Conservation (phyloP, 2,113 vertebrate species). For the Engraulis encrasicolus region DNA sequence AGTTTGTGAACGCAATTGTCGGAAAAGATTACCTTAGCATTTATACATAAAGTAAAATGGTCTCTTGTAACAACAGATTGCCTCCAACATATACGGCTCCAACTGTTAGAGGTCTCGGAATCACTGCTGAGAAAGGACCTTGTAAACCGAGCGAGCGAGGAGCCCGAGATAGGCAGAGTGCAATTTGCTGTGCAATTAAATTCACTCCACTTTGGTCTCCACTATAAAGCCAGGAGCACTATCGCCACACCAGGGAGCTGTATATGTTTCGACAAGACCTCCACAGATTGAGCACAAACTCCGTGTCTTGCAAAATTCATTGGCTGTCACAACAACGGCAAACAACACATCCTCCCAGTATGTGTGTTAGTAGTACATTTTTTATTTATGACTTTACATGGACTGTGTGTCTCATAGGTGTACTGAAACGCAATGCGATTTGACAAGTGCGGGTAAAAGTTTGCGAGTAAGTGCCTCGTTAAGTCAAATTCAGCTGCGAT, state of each 20-base stretch:
- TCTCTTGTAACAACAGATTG: too few relatives aligned
- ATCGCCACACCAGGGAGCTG: not conserved
- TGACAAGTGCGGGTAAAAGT: not conserved
- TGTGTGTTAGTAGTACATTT: not conserved
- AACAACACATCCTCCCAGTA: not conserved
- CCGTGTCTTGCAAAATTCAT: not conserved
- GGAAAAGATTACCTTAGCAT: too few relatives aligned
- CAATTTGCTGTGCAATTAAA: not conserved
- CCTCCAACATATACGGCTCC: too few relatives aligned
- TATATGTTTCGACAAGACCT: not conserved
- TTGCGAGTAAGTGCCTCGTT: not conserved
- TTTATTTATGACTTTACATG: conserved; percentile 11
- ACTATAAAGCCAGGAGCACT: not conserved
- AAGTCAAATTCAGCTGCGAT: too few relatives aligned
- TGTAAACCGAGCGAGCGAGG: too few relatives aligned
- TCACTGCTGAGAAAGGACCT: not conserved
- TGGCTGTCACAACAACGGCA: not conserved
- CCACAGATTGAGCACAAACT: not conserved
- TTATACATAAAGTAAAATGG: too few relatives aligned
- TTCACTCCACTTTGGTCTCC: not conserved
- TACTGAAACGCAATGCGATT: not conserved
- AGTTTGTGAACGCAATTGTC: too few relatives aligned
- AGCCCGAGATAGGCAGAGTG: not conserved
- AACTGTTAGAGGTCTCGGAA: not conserved
- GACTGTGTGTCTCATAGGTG: not conserved